phyloP scores from a whole-genome alignment of 1,140 invertebrate species.

The Steinernema khuongi region DNA sequence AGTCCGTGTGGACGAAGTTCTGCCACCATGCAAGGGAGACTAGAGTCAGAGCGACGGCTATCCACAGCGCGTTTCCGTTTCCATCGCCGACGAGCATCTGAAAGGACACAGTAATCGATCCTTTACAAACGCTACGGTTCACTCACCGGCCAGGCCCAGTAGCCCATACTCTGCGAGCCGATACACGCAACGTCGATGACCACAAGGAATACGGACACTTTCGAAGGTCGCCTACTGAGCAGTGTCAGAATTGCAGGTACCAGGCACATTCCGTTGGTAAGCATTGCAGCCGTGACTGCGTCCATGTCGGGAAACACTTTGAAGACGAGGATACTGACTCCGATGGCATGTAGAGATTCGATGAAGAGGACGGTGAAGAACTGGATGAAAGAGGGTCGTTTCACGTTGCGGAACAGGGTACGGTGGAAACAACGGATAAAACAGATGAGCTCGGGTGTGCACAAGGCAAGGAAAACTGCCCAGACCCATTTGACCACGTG shows the following conservation, averaged over 20 bases:
- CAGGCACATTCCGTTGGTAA: constrained; percentile 54
- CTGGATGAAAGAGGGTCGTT: constrained; percentile 47
- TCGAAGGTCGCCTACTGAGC: constrained; percentile 42
- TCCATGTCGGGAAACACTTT: constrained; percentile 49
- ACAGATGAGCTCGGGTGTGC: constrained; percentile 49
- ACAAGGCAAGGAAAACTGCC: constrained; percentile 46
- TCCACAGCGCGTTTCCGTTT: constrained; percentile 29
- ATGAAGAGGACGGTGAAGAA: constrained; percentile 50
- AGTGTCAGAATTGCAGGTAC: constrained; percentile 44
- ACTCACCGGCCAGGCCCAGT: constrained; percentile 50
- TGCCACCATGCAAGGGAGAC: constrained; percentile 58
- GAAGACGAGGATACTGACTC: constrained; percentile 53
- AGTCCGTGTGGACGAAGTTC: constrained; percentile 53
- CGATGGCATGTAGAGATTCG: constrained; percentile 52
- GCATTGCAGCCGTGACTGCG: constrained; percentile 37
- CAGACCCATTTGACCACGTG: constrained; percentile 56
- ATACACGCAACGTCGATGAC: constrained; percentile 49
- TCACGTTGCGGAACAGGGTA: constrained; percentile 53
- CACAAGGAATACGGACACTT: constrained; percentile 45
- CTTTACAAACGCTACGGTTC: not conserved
- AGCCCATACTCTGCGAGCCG: constrained; percentile 44
- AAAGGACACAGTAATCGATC: constrained; percentile 13
- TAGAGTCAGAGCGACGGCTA: constrained; percentile 43
- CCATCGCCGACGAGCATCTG: constrained; percentile 45
- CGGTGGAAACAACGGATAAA: constrained; percentile 53